Conservation (phyloP, 2,888 invertebrate species). For the Xestia rhomboidea region DNA sequence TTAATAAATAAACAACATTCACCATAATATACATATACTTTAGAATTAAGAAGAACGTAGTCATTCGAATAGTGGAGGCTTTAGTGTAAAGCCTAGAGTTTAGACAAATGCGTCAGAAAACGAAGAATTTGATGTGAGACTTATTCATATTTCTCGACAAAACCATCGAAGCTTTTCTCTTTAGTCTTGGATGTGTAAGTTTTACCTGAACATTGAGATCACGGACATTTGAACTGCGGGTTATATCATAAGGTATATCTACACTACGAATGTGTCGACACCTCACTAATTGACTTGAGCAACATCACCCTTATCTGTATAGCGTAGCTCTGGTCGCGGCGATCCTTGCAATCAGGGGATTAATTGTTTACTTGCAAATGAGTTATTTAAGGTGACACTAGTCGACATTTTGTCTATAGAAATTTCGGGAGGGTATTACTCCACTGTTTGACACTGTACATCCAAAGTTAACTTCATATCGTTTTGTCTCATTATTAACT, state of each 20-base stretch:
- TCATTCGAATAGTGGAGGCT: neutral
- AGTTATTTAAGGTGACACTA: constrained; percentile 1
- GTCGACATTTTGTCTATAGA: no score
- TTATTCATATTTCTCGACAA: constrained; percentile 2
- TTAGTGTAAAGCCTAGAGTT: no score
- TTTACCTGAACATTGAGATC: constrained; percentile 62
- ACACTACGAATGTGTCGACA: constrained; percentile 60
- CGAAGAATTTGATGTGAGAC: constrained; percentile 10
- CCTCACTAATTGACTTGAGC: constrained; percentile 81
- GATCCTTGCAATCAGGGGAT: constrained; percentile 31
- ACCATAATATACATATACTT: constrained; percentile 48
- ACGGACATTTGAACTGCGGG: constrained; percentile 63
- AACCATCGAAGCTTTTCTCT: constrained; percentile 1
- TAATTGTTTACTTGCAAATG: constrained; percentile 24
- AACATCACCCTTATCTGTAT: constrained; percentile 64
- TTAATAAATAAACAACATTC: constrained; percentile 55
- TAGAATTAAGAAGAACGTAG: constrained; percentile 15
- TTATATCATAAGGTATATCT: constrained; percentile 47
- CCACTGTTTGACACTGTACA: no score
- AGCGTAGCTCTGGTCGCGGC: constrained; percentile 53
- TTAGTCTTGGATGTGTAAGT: neutral
- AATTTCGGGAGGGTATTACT: no score
- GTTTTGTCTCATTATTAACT: no score
- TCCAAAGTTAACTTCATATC: no score
- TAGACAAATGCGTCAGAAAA: constrained; percentile 24